Conservation (phyloP, 2,113 vertebrate species). For the Girardinichthys multiradiatus region DNA sequence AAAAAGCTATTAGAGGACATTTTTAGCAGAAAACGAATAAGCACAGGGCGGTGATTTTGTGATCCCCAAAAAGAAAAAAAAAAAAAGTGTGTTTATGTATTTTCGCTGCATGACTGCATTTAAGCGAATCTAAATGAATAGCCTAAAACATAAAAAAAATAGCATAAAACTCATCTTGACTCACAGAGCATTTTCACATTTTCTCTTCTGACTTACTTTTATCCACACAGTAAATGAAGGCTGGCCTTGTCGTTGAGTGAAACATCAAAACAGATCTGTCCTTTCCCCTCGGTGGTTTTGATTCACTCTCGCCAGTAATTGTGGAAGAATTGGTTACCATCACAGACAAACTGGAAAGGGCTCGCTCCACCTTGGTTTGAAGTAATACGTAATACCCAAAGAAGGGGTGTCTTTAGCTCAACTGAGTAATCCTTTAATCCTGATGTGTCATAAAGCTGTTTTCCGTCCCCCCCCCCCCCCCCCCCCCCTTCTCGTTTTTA, state of each 20-base stretch:
- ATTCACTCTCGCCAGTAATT: slow-evolving; percentile 40
- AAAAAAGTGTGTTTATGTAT: slow-evolving; percentile 4
- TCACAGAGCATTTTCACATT: slow-evolving; percentile 48
- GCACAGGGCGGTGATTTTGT: slow-evolving; percentile 57
- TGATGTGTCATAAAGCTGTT: slow-evolving; percentile 79
- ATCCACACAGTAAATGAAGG: slow-evolving; percentile 57
- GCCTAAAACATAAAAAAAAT: no score
- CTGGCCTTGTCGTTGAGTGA: slow-evolving; percentile 46
- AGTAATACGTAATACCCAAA: slow-evolving; percentile 44
- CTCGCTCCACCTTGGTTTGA: slow-evolving; percentile 44
- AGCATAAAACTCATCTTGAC: slow-evolving; percentile 38
- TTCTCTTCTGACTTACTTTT: slow-evolving; percentile 38
- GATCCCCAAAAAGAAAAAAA: slow-evolving; percentile 46
- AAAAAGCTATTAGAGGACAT: slow-evolving; percentile 60
- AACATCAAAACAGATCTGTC: slow-evolving; percentile 60
- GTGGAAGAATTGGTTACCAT: slow-evolving; percentile 53
- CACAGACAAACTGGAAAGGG: slow-evolving; percentile 32
- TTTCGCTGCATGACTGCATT: not conserved
- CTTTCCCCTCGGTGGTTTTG: slow-evolving; percentile 45
- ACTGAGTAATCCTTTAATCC: slow-evolving; percentile 77
- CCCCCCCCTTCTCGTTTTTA: slow-evolving; percentile 20
- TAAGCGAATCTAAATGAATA: slow-evolving; percentile 48
- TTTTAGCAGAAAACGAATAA: slow-evolving; percentile 49
- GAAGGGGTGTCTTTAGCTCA: slow-evolving; percentile 60
- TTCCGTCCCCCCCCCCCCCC: slow-evolving; percentile 61